A percentile compares a stretch with the other conserved stretches of the same genome.
These are phyloP conservation scores for Microctonus aethiopoides DNA, from an alignment of 2,888 invertebrate species.

Conservation along the genomic window DNA sequence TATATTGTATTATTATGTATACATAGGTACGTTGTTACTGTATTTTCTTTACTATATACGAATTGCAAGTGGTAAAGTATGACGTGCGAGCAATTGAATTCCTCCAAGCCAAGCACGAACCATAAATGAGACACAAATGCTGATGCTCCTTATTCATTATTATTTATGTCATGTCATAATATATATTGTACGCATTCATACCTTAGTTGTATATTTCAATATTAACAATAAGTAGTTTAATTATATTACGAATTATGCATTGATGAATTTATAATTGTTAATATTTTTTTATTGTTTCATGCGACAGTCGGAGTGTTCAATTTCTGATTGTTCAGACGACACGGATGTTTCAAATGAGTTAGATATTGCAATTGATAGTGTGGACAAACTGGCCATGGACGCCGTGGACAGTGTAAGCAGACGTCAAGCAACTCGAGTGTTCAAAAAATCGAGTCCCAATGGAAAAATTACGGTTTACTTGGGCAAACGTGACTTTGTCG, in stretches of 20 bases:
- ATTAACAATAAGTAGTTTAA: background rate
- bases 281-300: slow-evolving; percentile 21
- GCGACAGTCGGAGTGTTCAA: slow-evolving; percentile 52
- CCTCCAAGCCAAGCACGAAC: background rate
- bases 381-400: slow-evolving; percentile 57
- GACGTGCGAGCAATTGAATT: slow-evolving; percentile 10
- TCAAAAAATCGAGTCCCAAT: slow-evolving; percentile 63
- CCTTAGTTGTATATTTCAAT: background rate
- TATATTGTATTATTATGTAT: background rate
- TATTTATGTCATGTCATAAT: background rate
- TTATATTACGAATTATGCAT: background rate
- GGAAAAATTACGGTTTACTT: slow-evolving; percentile 85
- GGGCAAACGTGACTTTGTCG: slow-evolving; percentile 92
- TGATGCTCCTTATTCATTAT: background rate
- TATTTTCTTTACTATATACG: background rate
- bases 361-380: slow-evolving; percentile 45
- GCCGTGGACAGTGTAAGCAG: slow-evolving; percentile 57
- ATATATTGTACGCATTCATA: too few species aligned
- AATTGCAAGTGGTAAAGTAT: background rate
- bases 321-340: slow-evolving; percentile 51
- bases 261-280: background rate
- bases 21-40: background rate
- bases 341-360: slow-evolving; percentile 52
- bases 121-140: background rate
- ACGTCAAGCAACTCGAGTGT: slow-evolving; percentile 63